These are phyloP conservation scores for Ficedula albicollis DNA, from an alignment of 2,797 vertebrate species.

Conservation along the genomic window DNA sequence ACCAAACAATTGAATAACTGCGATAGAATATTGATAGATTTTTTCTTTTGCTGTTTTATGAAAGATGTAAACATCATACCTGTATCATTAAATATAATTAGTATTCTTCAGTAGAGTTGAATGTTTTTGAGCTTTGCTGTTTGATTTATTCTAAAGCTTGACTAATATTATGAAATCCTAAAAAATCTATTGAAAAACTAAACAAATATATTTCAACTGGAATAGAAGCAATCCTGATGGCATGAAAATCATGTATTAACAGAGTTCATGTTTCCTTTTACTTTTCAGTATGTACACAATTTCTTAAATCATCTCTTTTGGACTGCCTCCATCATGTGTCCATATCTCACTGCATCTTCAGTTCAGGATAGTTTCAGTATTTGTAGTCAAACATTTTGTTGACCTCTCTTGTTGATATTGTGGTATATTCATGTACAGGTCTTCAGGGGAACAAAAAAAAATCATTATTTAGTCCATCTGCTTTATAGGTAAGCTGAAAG, in stretches of 20 bases:
- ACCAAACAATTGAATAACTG: neutral
- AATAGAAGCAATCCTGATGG: neutral
- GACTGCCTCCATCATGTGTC: rapidly evolving
- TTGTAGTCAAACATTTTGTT: neutral
- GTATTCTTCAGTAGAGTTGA: neutral
- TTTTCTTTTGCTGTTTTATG: neutral
- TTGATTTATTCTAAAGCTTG: neutral
- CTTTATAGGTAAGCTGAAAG: neutral
- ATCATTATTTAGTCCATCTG: neutral
- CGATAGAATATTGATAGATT: neutral
- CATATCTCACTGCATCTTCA: neutral
- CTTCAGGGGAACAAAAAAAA: neutral
- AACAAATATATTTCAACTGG: neutral
- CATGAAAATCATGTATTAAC: neutral
- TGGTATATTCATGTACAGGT: neutral
- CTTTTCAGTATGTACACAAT: neutral
- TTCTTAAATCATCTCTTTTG: neutral
- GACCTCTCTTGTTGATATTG: neutral
- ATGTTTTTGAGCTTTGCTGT: neutral
- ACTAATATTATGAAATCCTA: neutral
- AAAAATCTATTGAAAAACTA: neutral
- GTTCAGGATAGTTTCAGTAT: neutral
- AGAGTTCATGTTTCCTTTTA: neutral
- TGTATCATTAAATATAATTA: neutral
- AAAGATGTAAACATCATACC: neutral